phyloP scores from a whole-genome alignment of 1,140 invertebrate species.

The Babylonia areolata region DNA sequence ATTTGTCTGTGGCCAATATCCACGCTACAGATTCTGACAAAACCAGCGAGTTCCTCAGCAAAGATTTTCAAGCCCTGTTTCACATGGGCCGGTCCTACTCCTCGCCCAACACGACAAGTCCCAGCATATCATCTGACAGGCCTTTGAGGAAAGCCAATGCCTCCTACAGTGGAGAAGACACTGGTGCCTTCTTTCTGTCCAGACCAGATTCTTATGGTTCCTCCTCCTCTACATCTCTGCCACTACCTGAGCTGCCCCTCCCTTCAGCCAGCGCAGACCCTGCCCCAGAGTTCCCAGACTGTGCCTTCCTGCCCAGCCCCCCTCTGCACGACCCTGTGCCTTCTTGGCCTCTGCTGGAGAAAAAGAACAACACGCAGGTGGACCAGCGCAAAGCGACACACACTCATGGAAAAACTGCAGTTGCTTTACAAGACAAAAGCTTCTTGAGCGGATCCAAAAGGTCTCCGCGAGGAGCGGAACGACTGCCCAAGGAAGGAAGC shows the following conservation, averaged over 20 bases:
- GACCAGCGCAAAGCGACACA: background rate
- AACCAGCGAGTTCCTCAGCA: constrained; percentile 62
- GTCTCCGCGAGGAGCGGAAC: background rate
- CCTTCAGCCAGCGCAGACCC: background rate
- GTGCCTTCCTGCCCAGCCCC: constrained; percentile 23
- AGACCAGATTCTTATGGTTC: background rate
- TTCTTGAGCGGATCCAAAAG: background rate
- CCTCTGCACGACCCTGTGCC: background rate
- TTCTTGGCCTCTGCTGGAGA: background rate
- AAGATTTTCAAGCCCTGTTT: constrained; percentile 49
- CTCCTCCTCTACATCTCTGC: background rate
- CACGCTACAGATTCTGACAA: constrained; percentile 65
- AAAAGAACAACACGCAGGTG: background rate
- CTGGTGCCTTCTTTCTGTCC: constrained; percentile 2
- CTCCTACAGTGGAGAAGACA: background rate
- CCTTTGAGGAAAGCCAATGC: background rate
- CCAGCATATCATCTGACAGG: background rate
- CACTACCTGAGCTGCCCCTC: background rate
- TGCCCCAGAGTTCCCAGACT: constrained; percentile 1
- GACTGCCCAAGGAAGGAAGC: no score
- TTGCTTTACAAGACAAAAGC: background rate
- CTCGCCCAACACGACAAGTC: background rate
- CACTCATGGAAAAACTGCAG: background rate
- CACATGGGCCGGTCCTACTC: background rate
- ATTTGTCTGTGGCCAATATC: constrained; percentile 70